Conservation (phyloP, 2,797 vertebrate species). For the Enteromius treurensis region DNA sequence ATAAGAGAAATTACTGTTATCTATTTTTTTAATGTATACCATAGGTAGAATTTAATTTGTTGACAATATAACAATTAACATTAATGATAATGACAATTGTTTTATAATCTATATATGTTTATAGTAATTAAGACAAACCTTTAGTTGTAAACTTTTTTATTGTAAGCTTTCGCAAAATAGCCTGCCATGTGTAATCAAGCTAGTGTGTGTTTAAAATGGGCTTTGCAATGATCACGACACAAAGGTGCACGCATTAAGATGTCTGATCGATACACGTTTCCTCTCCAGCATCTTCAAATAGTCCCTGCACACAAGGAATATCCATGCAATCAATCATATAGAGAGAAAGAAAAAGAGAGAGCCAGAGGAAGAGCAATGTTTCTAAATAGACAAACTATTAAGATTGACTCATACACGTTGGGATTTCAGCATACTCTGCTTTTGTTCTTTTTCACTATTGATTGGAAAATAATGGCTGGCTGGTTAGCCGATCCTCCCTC, state of each 20-base stretch:
- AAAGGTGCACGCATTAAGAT: slow-evolving; percentile 26
- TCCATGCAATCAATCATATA: slow-evolving; percentile 31
- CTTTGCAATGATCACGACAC: background rate
- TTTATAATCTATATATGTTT: background rate
- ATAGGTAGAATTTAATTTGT: background rate
- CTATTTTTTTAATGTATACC: background rate
- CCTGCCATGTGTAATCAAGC: background rate
- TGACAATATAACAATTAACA: no score
- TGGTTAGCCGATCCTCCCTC: slow-evolving; percentile 51
- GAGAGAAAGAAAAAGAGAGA: background rate
- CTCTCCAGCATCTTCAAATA: slow-evolving; percentile 26
- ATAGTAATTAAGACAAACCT: background rate
- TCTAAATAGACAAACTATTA: slow-evolving; percentile 48
- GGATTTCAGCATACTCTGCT: slow-evolving; percentile 52
- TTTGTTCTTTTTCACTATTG: slow-evolving; percentile 55
- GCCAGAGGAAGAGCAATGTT: background rate
- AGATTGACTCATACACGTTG: slow-evolving; percentile 39
- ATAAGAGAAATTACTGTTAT: background rate
- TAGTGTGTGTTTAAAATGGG: slow-evolving; percentile 16
- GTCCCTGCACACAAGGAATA: slow-evolving; percentile 7
- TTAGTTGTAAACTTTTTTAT: background rate
- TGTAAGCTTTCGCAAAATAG: background rate
- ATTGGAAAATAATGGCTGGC: slow-evolving; percentile 61
- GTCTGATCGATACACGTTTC: slow-evolving; percentile 38
- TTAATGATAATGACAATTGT: background rate